Conservation (phyloP, 2,888 invertebrate species). For the Mystacides longicornis region DNA sequence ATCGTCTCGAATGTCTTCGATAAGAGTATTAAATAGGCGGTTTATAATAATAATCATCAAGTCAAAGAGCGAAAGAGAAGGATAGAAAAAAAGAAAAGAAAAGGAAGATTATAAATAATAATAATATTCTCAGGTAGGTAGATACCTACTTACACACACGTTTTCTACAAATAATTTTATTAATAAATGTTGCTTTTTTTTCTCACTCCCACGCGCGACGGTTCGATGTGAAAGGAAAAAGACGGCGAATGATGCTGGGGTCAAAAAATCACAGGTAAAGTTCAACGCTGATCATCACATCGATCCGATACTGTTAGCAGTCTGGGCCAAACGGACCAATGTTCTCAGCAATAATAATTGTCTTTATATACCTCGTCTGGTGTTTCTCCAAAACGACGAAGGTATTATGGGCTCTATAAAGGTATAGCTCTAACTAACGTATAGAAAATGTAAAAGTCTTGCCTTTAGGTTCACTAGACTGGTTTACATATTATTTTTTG, state of each 20-base stretch:
- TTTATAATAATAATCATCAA: too few species aligned
- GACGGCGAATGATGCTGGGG: background rate
- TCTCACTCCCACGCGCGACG: background rate
- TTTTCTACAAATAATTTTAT: background rate
- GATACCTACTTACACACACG: background rate
- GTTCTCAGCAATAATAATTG: too few species aligned
- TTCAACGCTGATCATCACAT: background rate
- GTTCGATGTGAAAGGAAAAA: background rate
- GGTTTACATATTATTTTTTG: too few species aligned
- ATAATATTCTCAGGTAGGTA: background rate
- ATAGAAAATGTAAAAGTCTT: too few species aligned
- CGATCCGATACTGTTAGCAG: too few species aligned
- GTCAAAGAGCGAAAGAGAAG: background rate
- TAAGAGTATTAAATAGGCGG: constrained; percentile 23
- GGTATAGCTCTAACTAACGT: too few species aligned
- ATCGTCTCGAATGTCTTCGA: constrained; percentile 24
- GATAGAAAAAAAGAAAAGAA: background rate
- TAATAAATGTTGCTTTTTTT: background rate
- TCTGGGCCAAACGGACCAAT: too few species aligned
- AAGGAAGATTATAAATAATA: too few species aligned
- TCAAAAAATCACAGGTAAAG: constrained; percentile 1
- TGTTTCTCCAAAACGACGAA: too few species aligned
- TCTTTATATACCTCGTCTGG: too few species aligned
- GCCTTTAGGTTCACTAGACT: too few species aligned
- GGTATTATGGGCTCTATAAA: too few species aligned